Evolutionary conservation across 2,888 invertebrate genomes (phyloP).

Genomic region (Drosophila stalkeri): DNA sequence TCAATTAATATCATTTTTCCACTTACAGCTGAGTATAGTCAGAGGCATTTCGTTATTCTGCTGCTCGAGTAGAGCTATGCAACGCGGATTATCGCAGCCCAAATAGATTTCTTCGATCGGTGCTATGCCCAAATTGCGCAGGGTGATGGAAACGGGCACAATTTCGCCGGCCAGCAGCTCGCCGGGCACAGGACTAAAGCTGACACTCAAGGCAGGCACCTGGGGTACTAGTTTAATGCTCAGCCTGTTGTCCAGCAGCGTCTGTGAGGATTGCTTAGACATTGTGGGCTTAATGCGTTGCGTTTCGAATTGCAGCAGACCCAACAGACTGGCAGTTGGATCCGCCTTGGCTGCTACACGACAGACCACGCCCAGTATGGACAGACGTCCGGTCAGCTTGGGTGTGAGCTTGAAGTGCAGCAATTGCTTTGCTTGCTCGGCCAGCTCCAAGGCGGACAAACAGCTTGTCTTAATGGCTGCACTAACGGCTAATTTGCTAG

Average conservation of each 20-base stretch:
- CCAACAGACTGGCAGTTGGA: constrained; percentile 77
- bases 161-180: constrained; percentile 90
- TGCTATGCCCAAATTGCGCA: constrained; percentile 88
- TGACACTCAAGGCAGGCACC: constrained; percentile 92
- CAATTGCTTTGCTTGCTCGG: constrained; percentile 86
- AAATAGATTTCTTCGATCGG: constrained; percentile 88
- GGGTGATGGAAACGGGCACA: constrained; percentile 87
- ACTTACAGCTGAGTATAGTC: constrained; percentile 83
- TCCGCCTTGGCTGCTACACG: constrained; percentile 83
- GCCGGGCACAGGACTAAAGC: constrained; percentile 88
- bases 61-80: constrained; percentile 82
- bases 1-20: neutral
- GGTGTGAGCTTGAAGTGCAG: constrained; percentile 91
- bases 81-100: constrained; percentile 85
- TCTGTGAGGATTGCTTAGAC: constrained; percentile 71
- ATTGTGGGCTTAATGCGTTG: constrained; percentile 74
- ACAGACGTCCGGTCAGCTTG: constrained; percentile 89
- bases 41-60: constrained; percentile 81
- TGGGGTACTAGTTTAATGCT: constrained; percentile 91
- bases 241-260: constrained; percentile 88
- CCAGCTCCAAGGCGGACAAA: constrained; percentile 76
- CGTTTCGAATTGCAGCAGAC: constrained; percentile 83
- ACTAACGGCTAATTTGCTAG: constrained; percentile 73
- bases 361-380: constrained; percentile 89
- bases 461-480: constrained; percentile 82